A percentile compares a stretch with the other conserved stretches of the same genome.
phyloP scores from a whole-genome alignment of 2,113 vertebrate species.

The Toxostoma redivivum region DNA sequence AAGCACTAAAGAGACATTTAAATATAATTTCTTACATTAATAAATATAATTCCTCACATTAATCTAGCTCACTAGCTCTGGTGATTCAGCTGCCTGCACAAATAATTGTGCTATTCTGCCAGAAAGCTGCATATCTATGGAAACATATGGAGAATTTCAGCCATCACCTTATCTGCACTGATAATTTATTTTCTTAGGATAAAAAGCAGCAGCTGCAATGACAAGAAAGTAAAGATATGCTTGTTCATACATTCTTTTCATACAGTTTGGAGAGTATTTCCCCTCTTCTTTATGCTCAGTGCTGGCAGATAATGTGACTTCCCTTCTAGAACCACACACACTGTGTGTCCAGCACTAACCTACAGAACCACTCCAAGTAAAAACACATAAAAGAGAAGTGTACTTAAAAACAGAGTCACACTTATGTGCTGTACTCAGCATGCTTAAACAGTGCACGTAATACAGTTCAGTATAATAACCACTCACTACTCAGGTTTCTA shows the following conservation, averaged over 20 bases:
- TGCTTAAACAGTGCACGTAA: constrained; percentile 28
- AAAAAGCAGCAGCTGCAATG: background rate
- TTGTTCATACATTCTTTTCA: background rate
- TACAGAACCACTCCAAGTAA: constrained; percentile 6
- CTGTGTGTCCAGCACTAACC: constrained; percentile 1
- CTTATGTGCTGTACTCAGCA: constrained; percentile 1
- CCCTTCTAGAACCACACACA: background rate
- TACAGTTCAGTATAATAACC: background rate
- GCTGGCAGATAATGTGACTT: background rate
- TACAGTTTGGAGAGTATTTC: background rate
- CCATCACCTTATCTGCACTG: background rate
- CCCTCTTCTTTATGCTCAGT: background rate
- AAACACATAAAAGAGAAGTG: constrained; percentile 25
- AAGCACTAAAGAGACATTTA: background rate
- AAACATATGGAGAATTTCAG: constrained; percentile 1
- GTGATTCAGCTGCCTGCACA: background rate
- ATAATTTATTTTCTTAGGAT: background rate
- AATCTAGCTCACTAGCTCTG: background rate
- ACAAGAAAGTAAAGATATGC: background rate
- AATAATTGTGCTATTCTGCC: background rate
- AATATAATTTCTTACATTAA: background rate
- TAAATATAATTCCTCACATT: background rate
- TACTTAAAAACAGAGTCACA: constrained; percentile 31
- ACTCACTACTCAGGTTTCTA: constrained; percentile 27
- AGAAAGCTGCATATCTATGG: background rate